Evolutionary conservation across 2,888 invertebrate species (phyloP), one percentile per base, ranked within the genome.

Genomic region (Plutella xylostella): DNA sequence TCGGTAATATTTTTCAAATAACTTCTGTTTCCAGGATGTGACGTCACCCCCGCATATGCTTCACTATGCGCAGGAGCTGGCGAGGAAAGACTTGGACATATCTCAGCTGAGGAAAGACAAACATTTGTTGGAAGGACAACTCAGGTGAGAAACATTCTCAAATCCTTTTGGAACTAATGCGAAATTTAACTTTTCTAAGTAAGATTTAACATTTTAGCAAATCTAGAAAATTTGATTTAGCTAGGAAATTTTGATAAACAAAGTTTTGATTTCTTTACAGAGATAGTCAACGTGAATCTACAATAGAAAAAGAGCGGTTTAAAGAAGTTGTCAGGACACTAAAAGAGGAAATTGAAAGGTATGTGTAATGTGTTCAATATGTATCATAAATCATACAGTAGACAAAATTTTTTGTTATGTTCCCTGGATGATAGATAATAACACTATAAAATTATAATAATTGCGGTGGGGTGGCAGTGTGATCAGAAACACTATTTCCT

Each of bases 61-160:
- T 30, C 92, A 94, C 72, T 94, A 93, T 61, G 91, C 90, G 43
- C 92, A 94, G 67, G 94, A 94, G 76, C 70, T 93, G 53, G 92
- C 94, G 0, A 73, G 93, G 7, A 90, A 90, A 57, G 93, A 94
- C 51, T 89, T 93, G 20, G 93, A 94, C 65, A 89, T 94, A 33
- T 84, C 89, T 0, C 85, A 86, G 45, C 79, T 93, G 19, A 84
- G 94, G 50, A 90, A 89, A 54, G 88, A 90, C 40, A 91, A 93
- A 55, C 88, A 89, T 63, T 82, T 88, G 0, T 65, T 87, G 0
- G 88, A 88, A 46, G 83, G 79, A 47, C 77, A 73, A 20, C 68
- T 57, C 30, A 69, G 82, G 78, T 78, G 50, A 19, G 38, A 41
- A 15, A 4, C n/a, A n/a, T n/a, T n/a, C n/a, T n/a, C n/a, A n/a